Conservation (phyloP, 2,113 vertebrate genomes). For the Myrmophylax atrothorax region DNA sequence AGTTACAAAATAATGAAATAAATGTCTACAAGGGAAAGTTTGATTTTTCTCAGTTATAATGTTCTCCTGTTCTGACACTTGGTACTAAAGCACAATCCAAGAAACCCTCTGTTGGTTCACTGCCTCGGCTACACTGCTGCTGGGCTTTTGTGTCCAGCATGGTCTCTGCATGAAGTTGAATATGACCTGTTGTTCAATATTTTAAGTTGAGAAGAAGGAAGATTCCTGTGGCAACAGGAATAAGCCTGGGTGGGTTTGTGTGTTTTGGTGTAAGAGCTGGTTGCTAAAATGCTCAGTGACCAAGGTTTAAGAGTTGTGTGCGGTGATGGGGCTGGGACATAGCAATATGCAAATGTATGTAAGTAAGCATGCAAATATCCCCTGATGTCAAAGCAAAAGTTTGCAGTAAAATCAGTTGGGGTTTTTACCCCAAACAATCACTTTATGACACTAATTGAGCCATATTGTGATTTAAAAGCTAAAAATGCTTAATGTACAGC, state of each 20-base stretch:
- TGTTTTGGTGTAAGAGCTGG: background rate
- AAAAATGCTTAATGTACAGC: background rate
- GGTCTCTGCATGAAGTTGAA: background rate
- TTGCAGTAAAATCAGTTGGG: background rate
- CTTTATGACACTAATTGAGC: background rate
- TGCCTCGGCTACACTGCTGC: background rate
- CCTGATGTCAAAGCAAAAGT: background rate
- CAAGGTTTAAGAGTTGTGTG: background rate
- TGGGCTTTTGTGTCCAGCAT: accelerated
- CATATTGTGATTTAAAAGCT: background rate
- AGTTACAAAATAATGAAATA: background rate
- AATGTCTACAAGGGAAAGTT: background rate
- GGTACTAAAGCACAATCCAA: background rate
- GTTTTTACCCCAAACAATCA: background rate
- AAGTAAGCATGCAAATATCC: background rate
- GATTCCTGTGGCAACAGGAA: background rate
- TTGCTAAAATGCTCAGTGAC: background rate
- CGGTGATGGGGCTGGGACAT: background rate
- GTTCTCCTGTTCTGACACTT: background rate
- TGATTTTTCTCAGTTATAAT: background rate
- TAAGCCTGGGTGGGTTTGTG: background rate
- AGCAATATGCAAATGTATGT: background rate
- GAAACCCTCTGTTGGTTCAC: background rate
- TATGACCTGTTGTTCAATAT: background rate
- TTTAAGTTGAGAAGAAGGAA: background rate